Evolutionary conservation across 2,113 vertebrate genomes (phyloP).

Genomic region (Cochlearius cochlearius): DNA sequence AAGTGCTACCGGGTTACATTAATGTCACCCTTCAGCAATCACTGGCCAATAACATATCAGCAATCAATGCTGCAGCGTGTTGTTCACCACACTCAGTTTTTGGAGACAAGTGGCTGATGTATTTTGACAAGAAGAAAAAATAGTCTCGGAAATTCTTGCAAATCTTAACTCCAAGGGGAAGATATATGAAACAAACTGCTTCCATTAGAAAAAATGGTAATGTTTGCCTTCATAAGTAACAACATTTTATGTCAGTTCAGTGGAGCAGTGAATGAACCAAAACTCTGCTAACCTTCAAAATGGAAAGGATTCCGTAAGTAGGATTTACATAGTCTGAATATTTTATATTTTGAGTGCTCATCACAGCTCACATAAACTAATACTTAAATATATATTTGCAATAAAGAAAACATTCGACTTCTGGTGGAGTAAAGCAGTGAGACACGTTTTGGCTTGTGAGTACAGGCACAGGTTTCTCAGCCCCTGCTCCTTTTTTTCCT

Average conservation of each 20-base stretch:
- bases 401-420: slow-evolving; percentile 47
- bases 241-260: slow-evolving; percentile 63
- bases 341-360: slow-evolving; percentile 72
- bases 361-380: slow-evolving; percentile 56
- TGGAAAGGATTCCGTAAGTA: slow-evolving; percentile 64
- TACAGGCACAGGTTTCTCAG: slow-evolving; percentile 21
- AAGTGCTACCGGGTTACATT: slow-evolving; percentile 47
- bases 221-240: slow-evolving; percentile 67
- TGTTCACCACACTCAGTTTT: slow-evolving; percentile 36
- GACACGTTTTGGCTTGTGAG: slow-evolving; percentile 28
- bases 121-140: slow-evolving; percentile 53
- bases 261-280: slow-evolving; percentile 67
- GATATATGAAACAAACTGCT: slow-evolving; percentile 53
- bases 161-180: slow-evolving; percentile 50
- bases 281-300: slow-evolving; percentile 71
- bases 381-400: slow-evolving; percentile 54
- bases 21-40: slow-evolving; percentile 63
- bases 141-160: slow-evolving; percentile 16
- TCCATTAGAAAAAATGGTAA: slow-evolving; percentile 59
- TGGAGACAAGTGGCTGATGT: slow-evolving; percentile 42
- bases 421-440: not conserved
- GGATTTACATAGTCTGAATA: slow-evolving; percentile 75
- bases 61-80: slow-evolving; percentile 58
- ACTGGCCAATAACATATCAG: slow-evolving; percentile 60
- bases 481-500: not conserved